Evolutionary conservation across 2,888 invertebrate genomes (phyloP).

Genomic region (Heteromurus nitidus): DNA sequence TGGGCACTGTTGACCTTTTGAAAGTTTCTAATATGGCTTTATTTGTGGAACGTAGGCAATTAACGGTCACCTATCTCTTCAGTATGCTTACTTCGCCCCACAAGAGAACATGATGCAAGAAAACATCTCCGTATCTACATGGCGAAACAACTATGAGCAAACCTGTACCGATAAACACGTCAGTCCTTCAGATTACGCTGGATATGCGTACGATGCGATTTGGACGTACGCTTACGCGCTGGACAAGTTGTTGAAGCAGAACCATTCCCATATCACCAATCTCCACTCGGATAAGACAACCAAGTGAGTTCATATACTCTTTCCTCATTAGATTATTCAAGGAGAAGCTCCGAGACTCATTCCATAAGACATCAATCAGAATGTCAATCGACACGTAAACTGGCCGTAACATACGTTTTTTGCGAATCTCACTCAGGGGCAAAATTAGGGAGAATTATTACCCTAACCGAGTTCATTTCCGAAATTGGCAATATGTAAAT

Average conservation of each 20-base stretch:
- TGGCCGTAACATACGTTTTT: too few species aligned
- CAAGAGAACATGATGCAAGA: conserved; percentile 81
- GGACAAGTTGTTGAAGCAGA: conserved; percentile 80
- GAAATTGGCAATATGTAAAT: too few species aligned
- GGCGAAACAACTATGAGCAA: conserved; percentile 78
- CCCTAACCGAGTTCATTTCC: not conserved
- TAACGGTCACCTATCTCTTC: conserved; percentile 84
- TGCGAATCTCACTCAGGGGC: not conserved
- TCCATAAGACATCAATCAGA: too few species aligned
- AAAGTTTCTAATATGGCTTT: not conserved
- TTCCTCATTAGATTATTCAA: too few species aligned
- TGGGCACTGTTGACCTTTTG: too few species aligned
- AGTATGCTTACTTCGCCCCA: conserved; percentile 82
- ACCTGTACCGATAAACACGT: conserved; percentile 69
- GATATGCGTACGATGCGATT: conserved; percentile 84
- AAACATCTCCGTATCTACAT: conserved; percentile 81
- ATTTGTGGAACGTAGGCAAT: conserved; percentile 78
- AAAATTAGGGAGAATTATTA: not conserved
- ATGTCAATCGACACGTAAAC: too few species aligned
- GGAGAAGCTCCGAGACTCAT: too few species aligned
- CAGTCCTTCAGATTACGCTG: conserved; percentile 67
- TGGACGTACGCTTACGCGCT: conserved; percentile 87
- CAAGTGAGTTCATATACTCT: conserved; percentile 76
- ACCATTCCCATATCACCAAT: conserved; percentile 79
- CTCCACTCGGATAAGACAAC: conserved; percentile 79